Evolutionary conservation across 1,140 invertebrate species (phyloP).

Genomic region (Steinernema feltiae): DNA sequence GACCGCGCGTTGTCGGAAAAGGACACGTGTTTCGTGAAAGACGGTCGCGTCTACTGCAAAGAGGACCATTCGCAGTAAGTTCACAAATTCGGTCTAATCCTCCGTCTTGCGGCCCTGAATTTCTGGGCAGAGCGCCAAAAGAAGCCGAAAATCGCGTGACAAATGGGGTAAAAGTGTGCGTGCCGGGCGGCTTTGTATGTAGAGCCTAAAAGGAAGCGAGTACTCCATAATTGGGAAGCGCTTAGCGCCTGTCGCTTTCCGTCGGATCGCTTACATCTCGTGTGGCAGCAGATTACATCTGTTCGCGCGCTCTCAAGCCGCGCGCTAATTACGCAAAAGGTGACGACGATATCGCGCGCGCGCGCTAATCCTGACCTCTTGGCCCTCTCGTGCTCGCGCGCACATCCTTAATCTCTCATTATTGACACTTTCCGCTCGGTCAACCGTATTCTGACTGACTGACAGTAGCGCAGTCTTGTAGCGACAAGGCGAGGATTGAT

Average conservation of each 20-base stretch:
- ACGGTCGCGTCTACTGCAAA: constrained; percentile 35
- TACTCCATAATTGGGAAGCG: constrained; percentile 2
- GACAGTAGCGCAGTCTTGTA: background rate
- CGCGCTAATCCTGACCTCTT: constrained; percentile 10
- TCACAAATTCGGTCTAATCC: no score
- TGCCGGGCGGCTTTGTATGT: no score
- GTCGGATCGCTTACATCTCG: background rate
- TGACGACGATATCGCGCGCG: background rate
- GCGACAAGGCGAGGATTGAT: background rate
- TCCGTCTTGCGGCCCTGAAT: no score
- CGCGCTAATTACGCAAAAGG: constrained; percentile 1
- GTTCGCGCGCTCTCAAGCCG: background rate
- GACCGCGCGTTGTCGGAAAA: constrained; percentile 21
- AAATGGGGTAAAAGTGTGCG: no score
- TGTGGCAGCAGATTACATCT: background rate
- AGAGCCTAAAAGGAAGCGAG: no score
- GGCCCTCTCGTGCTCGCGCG: background rate
- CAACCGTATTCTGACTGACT: constrained; percentile 5
- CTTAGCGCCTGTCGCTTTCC: constrained; percentile 1
- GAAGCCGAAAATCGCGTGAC: background rate
- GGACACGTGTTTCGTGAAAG: constrained; percentile 33
- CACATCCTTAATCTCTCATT: constrained; percentile 12
- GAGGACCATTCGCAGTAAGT: constrained; percentile 36
- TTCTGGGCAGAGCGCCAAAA: background rate
- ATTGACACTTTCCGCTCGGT: constrained; percentile 12